phyloP scores from a whole-genome alignment of 2,797 vertebrate genomes.

The Xenopus petersii region DNA sequence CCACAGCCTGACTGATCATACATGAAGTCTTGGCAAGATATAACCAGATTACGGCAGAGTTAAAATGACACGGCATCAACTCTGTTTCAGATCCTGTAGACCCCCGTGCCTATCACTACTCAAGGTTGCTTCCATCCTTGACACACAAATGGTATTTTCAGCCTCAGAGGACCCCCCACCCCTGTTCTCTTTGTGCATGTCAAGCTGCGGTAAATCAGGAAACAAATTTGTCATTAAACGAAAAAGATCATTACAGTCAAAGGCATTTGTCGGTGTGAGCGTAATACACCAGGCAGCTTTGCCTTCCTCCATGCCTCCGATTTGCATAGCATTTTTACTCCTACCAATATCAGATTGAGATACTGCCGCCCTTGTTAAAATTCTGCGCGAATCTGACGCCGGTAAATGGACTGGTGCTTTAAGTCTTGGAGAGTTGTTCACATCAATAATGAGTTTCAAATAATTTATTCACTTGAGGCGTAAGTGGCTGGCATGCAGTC shows the following conservation, averaged over 20 bases:
- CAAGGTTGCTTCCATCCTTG: constrained; percentile 76
- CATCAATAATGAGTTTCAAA: constrained; percentile 90
- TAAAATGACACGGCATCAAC: constrained; percentile 84
- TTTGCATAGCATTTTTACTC: constrained; percentile 71
- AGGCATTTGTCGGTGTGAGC: constrained; percentile 63
- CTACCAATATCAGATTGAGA: constrained; percentile 54
- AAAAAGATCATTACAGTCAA: constrained; percentile 65
- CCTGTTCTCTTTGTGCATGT: constrained; percentile 67
- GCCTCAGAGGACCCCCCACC: constrained; percentile 56
- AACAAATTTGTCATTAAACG: constrained; percentile 70
- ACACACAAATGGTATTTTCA: constrained; percentile 74
- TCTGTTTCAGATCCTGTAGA: constrained; percentile 80
- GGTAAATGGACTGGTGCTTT: constrained; percentile 67
- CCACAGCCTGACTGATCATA: constrained; percentile 70
- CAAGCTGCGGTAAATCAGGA: constrained; percentile 67
- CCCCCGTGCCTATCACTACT: constrained; percentile 76
- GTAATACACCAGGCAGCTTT: constrained; percentile 52
- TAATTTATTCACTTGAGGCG: constrained; percentile 90
- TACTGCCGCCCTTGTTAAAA: constrained; percentile 74
- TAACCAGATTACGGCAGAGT: constrained; percentile 75
- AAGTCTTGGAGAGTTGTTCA: constrained; percentile 74
- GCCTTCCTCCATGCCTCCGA: constrained; percentile 54
- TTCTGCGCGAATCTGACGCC: constrained; percentile 64
- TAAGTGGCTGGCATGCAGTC: constrained; percentile 83
- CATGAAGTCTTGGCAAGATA: constrained; percentile 76